Evolutionary conservation across 2,888 invertebrate genomes (phyloP), one percentile per base, ranked within the genome.

Genomic region (Drosophila meridiana): DNA sequence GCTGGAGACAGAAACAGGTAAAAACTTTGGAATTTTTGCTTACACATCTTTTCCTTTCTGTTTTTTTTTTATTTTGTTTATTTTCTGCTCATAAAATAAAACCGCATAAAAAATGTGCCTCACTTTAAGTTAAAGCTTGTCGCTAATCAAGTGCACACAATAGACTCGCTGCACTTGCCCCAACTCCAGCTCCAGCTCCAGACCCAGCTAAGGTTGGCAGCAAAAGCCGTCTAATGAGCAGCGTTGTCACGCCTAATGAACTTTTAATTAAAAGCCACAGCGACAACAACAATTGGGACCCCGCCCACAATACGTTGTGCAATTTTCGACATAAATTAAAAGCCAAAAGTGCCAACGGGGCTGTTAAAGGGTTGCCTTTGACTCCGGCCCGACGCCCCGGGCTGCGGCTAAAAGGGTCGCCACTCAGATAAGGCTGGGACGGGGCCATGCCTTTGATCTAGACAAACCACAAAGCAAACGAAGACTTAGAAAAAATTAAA

Each of bases 231-330:
- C 79, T 85, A 87, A 87, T 85, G 87, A 88, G 76, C 82, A 70
- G 68, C 69, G 76, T 75, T 83, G 81, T 83, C 81, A 82, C 74
- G 89, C 82, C 80, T 87, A 87, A 87, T 87, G 88, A 89, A 89
- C 88, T 85, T 89, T 89, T 87, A 89, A 85, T 89, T 87, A 87
- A 82, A 83, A 80, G 88, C 69, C 69, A 76, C 56, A 80, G 69
- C 71, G 76, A 68, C 73, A 81, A 82, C 63, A 71, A 38, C 50
- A 69, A 59, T 69, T 60, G 36, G 38, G 14, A 30, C 8, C 50
- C 56, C 70, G 62, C 62, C 68, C 64, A 70, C 82, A 87, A 81
- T 81, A 81, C 72, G 78, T 82, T 82, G 47, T 86, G 80, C 72
- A 73, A 79, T 80, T 87, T 89, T 70, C 48, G 63, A 55, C 80